Evolutionary conservation across 2,797 vertebrate genomes (phyloP).

Genomic region (Cynodonichthys magdalenae): DNA sequence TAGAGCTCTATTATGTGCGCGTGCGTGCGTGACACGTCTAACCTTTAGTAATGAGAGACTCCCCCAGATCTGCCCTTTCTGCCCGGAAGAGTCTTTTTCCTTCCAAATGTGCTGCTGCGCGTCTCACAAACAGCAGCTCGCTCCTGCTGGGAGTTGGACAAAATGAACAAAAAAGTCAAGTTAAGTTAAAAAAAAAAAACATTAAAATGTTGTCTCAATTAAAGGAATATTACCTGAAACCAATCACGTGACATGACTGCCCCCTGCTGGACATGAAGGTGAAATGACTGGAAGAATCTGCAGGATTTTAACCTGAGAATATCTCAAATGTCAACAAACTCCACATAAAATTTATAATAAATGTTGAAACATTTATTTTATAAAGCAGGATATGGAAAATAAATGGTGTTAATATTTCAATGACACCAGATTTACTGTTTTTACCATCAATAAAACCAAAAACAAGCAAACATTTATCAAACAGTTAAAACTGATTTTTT

Average conservation of each 20-base stretch:
- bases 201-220: background rate
- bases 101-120: background rate
- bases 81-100: background rate
- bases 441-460: too few relatives aligned
- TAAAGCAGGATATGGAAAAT: too few relatives aligned
- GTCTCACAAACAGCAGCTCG: constrained; percentile 18
- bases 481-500: too few relatives aligned
- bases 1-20: constrained; percentile 14
- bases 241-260: constrained; percentile 49
- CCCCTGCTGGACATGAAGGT: constrained; percentile 56
- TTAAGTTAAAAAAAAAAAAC: background rate
- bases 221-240: background rate
- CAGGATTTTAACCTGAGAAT: constrained; percentile 32
- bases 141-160: constrained; percentile 19
- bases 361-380: background rate
- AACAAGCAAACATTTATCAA: too few relatives aligned
- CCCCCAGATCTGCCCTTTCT: constrained; percentile 59
- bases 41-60: constrained; percentile 62
- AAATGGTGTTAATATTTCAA: background rate
- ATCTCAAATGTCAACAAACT: background rate
- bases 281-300: constrained; percentile 24
- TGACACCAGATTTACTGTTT: too few relatives aligned
- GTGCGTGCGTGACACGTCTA: constrained; percentile 29
- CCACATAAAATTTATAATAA: background rate
- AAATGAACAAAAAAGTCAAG: constrained; percentile 7